phyloP scores from a whole-genome alignment of 2,888 invertebrate species.

The Sicus ferrugineus region DNA sequence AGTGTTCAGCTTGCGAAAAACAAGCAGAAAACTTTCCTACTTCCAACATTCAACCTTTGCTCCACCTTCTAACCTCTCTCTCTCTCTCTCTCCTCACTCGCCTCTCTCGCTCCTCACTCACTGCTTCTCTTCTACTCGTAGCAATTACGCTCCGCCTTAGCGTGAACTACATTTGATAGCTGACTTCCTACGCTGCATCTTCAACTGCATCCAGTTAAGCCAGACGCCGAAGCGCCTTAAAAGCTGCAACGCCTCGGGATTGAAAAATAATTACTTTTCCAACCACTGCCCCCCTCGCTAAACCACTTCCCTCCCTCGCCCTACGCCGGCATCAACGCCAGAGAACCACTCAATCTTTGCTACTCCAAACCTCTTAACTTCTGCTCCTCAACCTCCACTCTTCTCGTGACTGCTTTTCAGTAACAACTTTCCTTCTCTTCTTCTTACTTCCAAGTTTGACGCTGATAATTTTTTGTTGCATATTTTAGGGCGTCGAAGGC shows the following conservation, averaged over 20 bases:
- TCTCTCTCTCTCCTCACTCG: not conserved
- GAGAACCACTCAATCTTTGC: not conserved
- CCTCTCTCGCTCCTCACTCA: not conserved
- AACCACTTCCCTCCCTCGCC: not conserved
- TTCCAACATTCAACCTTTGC: not conserved
- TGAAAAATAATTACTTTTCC: slow-evolving; percentile 26
- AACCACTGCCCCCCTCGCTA: not conserved
- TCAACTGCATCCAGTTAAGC: not conserved
- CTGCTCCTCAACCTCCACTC: not conserved
- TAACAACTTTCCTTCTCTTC: not conserved
- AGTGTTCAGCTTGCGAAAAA: too few species aligned
- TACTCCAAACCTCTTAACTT: not conserved
- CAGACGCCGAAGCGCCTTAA: not conserved
- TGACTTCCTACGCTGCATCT: not conserved
- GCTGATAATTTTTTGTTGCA: slow-evolving; percentile 11
- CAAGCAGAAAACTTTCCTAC: not conserved
- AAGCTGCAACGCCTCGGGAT: not conserved
- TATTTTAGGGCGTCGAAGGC: slow-evolving; percentile 20
- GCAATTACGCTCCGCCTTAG: not conserved
- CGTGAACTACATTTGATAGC: not conserved
- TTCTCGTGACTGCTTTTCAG: not conserved
- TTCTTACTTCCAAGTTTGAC: not conserved
- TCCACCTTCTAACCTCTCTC: not conserved
- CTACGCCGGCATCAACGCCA: not conserved
- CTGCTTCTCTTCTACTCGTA: not conserved